phyloP scores from a whole-genome alignment of 64 coral and sea anemone genomes.

The Catalaphyllia jardinei region DNA sequence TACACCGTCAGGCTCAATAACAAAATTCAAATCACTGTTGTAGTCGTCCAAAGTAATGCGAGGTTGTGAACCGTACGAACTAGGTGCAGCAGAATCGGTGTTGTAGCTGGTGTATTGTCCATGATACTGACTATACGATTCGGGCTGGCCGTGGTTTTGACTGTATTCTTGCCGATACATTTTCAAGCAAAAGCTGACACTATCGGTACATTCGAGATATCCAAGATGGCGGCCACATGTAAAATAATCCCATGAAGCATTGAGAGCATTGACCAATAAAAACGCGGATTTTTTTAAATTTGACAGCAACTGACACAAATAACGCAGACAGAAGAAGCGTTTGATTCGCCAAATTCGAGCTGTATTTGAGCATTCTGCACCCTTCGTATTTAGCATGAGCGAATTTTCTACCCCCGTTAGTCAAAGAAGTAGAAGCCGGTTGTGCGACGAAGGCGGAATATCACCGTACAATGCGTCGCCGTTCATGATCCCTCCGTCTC shows the following conservation, averaged over 20 bases:
- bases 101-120: neutral
- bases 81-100: neutral
- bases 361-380: neutral
- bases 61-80: neutral
- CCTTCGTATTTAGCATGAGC: neutral
- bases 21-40: slow-evolving; percentile 98
- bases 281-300: slow-evolving; percentile 13
- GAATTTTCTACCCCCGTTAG: slow-evolving; percentile 12
- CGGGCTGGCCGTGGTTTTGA: neutral
- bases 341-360: no score
- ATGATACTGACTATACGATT: neutral
- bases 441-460: neutral
- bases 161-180: slow-evolving; percentile 34
- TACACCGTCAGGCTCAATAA: slow-evolving; percentile 74
- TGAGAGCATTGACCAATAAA: neutral
- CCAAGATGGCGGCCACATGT: neutral
- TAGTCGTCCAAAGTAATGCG: slow-evolving; percentile 80
- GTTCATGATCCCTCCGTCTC: no score
- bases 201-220: neutral
- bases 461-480: neutral
- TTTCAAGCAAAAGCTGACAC: neutral
- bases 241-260: neutral
- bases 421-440: slow-evolving; percentile 26
- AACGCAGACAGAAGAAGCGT: neutral
- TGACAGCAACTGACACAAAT: neutral